These are phyloP conservation scores for Aegypius monachus DNA, from an alignment of 2,113 vertebrate genomes.

Conservation along the genomic window DNA sequence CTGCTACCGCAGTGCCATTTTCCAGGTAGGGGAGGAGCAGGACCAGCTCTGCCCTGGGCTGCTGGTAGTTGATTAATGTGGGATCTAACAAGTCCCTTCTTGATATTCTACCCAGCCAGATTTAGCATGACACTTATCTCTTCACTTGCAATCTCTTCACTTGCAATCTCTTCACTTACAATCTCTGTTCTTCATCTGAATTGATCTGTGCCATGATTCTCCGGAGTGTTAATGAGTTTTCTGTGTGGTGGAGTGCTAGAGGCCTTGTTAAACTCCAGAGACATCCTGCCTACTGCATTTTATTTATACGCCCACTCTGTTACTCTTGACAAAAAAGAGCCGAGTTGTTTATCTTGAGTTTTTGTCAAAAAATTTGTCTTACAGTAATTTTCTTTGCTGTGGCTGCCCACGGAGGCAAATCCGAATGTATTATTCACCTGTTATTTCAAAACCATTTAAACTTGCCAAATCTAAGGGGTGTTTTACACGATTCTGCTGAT, in stretches of 20 bases:
- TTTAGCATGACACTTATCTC: slow-evolving; percentile 40
- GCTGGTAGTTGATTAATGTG: slow-evolving; percentile 52
- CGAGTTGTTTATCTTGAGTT: slow-evolving; percentile 35
- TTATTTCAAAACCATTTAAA: slow-evolving; percentile 57
- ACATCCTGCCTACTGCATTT: slow-evolving; percentile 29
- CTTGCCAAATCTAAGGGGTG: slow-evolving; percentile 36
- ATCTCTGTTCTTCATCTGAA: slow-evolving; percentile 21
- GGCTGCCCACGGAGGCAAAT: slow-evolving; percentile 38
- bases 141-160: slow-evolving; percentile 1
- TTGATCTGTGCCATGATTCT: slow-evolving; percentile 44
- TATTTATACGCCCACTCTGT: slow-evolving; percentile 40
- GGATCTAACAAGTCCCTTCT: slow-evolving; percentile 41
- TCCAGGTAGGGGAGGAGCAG: not conserved
- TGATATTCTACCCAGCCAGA: slow-evolving; percentile 42
- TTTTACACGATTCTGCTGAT: slow-evolving; percentile 58
- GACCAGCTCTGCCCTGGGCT: not conserved
- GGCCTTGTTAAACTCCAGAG: slow-evolving; percentile 14
- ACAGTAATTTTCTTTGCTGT: slow-evolving; percentile 49
- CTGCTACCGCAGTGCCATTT: not conserved
- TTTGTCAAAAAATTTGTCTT: slow-evolving; percentile 49
- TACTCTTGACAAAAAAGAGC: slow-evolving; percentile 39
- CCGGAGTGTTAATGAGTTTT: slow-evolving; percentile 39
- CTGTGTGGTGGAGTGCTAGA: not conserved
- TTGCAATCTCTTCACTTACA: not conserved
- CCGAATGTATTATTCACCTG: slow-evolving; percentile 55